phyloP scores from a whole-genome alignment of 2,888 invertebrate genomes.

The Pandemis heparana region DNA sequence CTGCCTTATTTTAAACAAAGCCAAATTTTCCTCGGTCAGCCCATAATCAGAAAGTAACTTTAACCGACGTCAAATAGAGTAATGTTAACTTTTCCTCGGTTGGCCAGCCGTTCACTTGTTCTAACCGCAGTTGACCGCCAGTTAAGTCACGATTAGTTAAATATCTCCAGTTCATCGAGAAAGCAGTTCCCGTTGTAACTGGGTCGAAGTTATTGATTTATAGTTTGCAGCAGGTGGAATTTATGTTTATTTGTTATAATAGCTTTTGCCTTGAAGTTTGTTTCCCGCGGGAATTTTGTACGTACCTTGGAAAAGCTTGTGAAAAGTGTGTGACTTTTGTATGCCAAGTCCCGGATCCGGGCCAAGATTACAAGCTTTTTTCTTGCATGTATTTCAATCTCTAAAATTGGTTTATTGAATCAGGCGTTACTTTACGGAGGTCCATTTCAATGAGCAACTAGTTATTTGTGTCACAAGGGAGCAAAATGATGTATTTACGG shows the following conservation, averaged over 20 bases:
- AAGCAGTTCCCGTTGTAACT: slow-evolving; percentile 5
- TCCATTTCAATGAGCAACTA: no score
- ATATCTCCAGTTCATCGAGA: slow-evolving; percentile 14
- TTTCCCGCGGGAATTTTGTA: no score
- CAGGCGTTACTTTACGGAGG: no score
- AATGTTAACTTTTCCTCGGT: neutral
- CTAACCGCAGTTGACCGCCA: slow-evolving; percentile 1
- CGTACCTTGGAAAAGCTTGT: no score
- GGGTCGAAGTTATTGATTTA: slow-evolving; percentile 8
- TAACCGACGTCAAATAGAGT: slow-evolving; percentile 1
- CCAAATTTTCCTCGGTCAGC: neutral
- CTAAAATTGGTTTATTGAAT: no score
- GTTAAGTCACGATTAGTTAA: slow-evolving; percentile 23
- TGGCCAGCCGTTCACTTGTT: neutral
- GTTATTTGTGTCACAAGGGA: no score
- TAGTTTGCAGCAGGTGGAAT: neutral
- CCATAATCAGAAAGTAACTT: neutral
- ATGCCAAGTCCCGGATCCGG: no score
- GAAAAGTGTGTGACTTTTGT: no score
- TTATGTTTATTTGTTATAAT: neutral
- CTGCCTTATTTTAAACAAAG: neutral
- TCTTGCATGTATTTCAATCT: no score
- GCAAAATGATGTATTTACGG: no score
- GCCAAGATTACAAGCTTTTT: no score
- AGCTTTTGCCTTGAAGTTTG: no score